Base-by-base conservation (phyloP, 30 jellyfish, hydroid and myxozoan species). In the Pseudorhiza aurosa region DNA sequence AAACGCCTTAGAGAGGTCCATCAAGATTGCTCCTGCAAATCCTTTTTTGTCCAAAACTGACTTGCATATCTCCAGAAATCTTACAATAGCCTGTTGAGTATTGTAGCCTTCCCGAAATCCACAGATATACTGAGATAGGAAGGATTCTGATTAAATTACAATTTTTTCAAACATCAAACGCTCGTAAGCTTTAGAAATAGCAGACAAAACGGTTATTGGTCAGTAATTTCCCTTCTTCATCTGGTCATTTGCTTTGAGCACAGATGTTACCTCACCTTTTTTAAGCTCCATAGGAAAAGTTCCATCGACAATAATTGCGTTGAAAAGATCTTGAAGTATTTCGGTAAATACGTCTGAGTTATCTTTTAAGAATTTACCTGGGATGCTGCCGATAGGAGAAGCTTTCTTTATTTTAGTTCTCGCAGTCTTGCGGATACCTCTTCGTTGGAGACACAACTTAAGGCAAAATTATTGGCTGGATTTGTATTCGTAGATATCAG, bases 1-100 rank as follows among this genome's bases (percentile, higher is more conserved):
- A 55, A 75, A 75, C 24, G 67, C 88, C 35, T 75, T 69, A 19
- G 83, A 69, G 83, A 69, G 77, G 32, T 21, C 77, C 58, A 64
- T 64, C 58, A 64, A 33, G 12, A 64, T 29, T 31, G 77, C 58
- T 11, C 77, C 58, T 29, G 58, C 31, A 19, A n/a, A n/a, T 42
- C 82, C 82, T 68, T 22, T 32, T 39, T 68, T 43, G 49, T 68
- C 82, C 47, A 68, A 26, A 25, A 42, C 65, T 37, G 65, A 37
- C 26, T 42, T 42, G 68, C 82, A 68, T 29, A 21, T 30, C 39
- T 51, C 72, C 9, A 72, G 24, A n/a, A 72, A 50, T 72, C 74
- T 72, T 26, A 43, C 46, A 17, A 42, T 25, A 39, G 79, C 62
- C 22, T 33, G 79, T 36, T 65, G 62, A 6, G 82, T 72, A 49